These are phyloP conservation scores for Thereva nobilitata DNA, from an alignment of 2,888 invertebrate species.

Conservation along the genomic window DNA sequence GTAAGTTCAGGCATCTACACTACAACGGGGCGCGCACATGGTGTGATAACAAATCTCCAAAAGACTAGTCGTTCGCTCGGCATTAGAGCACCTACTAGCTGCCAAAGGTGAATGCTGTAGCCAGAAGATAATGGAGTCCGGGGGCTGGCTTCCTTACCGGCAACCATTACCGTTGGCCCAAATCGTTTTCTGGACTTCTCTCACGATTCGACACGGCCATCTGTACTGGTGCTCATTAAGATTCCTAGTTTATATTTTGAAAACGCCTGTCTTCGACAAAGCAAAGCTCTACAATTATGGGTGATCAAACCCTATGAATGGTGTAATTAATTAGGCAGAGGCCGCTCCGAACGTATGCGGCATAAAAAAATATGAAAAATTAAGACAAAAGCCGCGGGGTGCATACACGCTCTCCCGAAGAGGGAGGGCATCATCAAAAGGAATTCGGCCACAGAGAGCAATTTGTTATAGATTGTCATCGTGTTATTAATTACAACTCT, in stretches of 20 bases:
- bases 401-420: slow-evolving; percentile 20
- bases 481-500: slow-evolving; percentile 41
- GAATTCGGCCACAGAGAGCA: slow-evolving; percentile 20
- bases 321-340: slow-evolving; percentile 41
- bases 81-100: slow-evolving; percentile 21
- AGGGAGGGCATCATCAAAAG: slow-evolving; percentile 24
- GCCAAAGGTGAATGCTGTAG: not conserved
- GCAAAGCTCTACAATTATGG: slow-evolving; percentile 39
- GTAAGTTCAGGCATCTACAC: slow-evolving; percentile 39
- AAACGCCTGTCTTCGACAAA: slow-evolving; percentile 37
- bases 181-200: slow-evolving; percentile 20
- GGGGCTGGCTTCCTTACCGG: slow-evolving; percentile 3
- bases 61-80: slow-evolving; percentile 27
- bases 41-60: slow-evolving; percentile 30
- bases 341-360: slow-evolving; percentile 30
- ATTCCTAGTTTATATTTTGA: slow-evolving; percentile 39
- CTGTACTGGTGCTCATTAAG: slow-evolving; percentile 38
- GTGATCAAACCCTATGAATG: slow-evolving; percentile 38
- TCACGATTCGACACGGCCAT: slow-evolving; percentile 34
- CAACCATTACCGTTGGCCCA: slow-evolving; percentile 12
- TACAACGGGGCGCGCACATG: slow-evolving; percentile 23
- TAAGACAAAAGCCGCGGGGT: slow-evolving; percentile 41
- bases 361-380: slow-evolving; percentile 40
- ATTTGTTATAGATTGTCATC: slow-evolving; percentile 44
- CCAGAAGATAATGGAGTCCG: slow-evolving; percentile 9